Conservation (phyloP, 1,140 invertebrate genomes). For the Hormaphis cornu region DNA sequence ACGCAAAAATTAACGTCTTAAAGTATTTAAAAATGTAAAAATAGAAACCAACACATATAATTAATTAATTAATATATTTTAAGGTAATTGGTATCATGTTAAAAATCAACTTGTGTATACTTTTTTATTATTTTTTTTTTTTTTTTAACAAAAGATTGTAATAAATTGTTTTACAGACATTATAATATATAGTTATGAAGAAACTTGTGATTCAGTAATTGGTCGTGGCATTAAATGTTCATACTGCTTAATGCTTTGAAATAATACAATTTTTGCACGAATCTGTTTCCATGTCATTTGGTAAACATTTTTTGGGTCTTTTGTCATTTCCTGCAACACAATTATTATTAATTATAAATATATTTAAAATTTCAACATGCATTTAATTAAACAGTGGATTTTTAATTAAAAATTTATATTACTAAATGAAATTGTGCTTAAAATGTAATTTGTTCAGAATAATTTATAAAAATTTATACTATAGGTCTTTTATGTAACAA, state of each 20-base stretch:
- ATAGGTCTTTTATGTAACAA: no score
- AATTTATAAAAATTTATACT: no score
- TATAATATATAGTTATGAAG: neutral
- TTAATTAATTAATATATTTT: neutral
- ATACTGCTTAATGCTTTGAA: constrained; percentile 43
- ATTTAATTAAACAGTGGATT: neutral
- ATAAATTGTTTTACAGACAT: neutral
- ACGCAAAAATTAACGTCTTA: no score
- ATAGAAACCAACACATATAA: no score
- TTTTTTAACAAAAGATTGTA: constrained; percentile 3
- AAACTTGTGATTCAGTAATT: constrained; percentile 36
- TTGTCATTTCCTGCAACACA: constrained; percentile 60
- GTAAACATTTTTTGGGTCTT: constrained; percentile 71
- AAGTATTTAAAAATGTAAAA: neutral
- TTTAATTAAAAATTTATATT: neutral
- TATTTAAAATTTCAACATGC: neutral
- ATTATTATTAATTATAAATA: no score
- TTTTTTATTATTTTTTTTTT: no score
- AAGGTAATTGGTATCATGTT: constrained; percentile 1
- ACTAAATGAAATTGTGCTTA: no score
- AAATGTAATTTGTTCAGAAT: no score
- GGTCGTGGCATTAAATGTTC: constrained; percentile 41
- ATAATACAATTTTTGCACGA: constrained; percentile 55
- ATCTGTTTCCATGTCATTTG: constrained; percentile 83
- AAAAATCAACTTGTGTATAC: constrained; percentile 18